Conservation (phyloP, 1,140 invertebrate species). For the Pseudomyrmex concolor region DNA sequence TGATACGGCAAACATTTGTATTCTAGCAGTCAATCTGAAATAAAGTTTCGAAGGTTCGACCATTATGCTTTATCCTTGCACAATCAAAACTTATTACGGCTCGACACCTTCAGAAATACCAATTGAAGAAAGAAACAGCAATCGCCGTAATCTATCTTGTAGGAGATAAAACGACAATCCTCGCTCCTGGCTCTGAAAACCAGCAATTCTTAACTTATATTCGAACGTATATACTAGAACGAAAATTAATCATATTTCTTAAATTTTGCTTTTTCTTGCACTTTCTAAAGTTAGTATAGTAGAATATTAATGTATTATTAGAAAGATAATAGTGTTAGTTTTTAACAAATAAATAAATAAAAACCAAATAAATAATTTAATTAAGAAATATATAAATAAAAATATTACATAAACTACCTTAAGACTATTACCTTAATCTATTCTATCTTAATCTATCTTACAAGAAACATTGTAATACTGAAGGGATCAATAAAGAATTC, state of each 20-base stretch:
- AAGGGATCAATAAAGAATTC: too few relatives aligned
- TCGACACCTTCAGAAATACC: background rate
- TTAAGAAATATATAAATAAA: too few relatives aligned
- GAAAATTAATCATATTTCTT: background rate
- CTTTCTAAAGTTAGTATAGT: too few relatives aligned
- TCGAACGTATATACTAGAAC: background rate
- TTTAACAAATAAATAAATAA: too few relatives aligned
- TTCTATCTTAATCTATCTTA: too few relatives aligned
- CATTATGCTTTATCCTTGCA: background rate
- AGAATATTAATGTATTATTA: too few relatives aligned
- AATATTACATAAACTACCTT: too few relatives aligned
- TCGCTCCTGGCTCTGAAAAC: background rate
- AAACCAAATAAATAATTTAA: too few relatives aligned
- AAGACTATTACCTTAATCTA: too few relatives aligned
- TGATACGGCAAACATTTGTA: background rate
- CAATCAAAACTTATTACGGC: background rate
- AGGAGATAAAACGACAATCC: background rate
- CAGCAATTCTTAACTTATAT: background rate
- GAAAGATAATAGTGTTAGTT: too few relatives aligned
- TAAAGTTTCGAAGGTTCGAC: background rate
- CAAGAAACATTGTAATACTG: too few relatives aligned
- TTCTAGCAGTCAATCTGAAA: background rate
- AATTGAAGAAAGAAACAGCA: background rate
- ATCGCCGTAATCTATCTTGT: background rate
- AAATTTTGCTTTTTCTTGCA: background rate